phyloP scores from a whole-genome alignment of 2,113 vertebrate species.

The Xiphias gladius region DNA sequence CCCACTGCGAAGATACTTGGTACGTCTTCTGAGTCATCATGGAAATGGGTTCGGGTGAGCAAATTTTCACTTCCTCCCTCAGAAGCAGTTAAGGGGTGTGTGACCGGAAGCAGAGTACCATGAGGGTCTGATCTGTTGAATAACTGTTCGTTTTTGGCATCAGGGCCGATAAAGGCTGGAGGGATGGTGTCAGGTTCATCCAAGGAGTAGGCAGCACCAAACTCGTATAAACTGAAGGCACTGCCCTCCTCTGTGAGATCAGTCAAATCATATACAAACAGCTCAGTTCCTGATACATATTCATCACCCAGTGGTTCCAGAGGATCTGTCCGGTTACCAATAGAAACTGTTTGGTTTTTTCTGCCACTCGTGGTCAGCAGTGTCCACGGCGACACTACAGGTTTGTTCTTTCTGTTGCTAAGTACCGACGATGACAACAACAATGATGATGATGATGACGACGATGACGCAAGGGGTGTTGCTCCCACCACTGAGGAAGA shows the following conservation, averaged over 20 bases:
- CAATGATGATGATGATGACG: slow-evolving; percentile 23
- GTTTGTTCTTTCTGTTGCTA: slow-evolving; percentile 80
- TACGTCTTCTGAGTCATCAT: background rate
- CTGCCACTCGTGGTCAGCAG: slow-evolving; percentile 14
- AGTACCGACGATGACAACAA: slow-evolving; percentile 25
- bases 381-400: slow-evolving; percentile 48
- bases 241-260: slow-evolving; percentile 48
- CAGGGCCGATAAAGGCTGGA: background rate
- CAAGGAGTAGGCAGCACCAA: slow-evolving; percentile 56
- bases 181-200: slow-evolving; percentile 36
- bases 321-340: slow-evolving; percentile 46
- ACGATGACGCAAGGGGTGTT: too few species aligned
- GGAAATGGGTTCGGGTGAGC: background rate
- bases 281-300: slow-evolving; percentile 58
- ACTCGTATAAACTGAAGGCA: slow-evolving; percentile 65
- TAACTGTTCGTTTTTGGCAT: background rate
- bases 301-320: slow-evolving; percentile 26
- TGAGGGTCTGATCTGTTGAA: slow-evolving; percentile 14
- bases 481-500: background rate
- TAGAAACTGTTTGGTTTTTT: slow-evolving; percentile 45
- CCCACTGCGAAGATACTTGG: background rate
- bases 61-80: background rate
- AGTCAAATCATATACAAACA: slow-evolving; percentile 59
- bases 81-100: background rate
- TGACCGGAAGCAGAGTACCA: background rate